Evolutionary conservation across 2,888 invertebrate genomes (phyloP), one percentile per base, ranked within the genome.

Genomic region (Acrobasis repandana): DNA sequence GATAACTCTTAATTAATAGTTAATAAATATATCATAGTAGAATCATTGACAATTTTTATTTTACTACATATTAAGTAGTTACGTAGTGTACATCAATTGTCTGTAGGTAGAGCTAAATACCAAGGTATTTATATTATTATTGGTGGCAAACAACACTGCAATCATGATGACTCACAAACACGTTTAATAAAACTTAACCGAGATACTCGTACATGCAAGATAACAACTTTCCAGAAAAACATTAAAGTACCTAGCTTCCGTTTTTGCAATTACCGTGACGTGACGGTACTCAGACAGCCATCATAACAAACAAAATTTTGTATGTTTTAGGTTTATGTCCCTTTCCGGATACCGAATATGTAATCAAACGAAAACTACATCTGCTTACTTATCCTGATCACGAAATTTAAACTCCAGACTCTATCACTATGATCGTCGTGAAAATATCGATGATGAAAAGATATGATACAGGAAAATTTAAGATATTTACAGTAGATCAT

Each of bases 161-260:
- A 56, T 56, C 36, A 38, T 56, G 56, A 38, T 56, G 56, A 56
- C n/a, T 56, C 56, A 56, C 28, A 14, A 56, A 16, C 46, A 38
- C 18, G 28, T 56, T 33, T 2, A 16, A 48, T 15, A 38, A 14
- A 56, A 56, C 43, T 43, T 28, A 50, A 14, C 50, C 28, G 43
- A 56, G 16, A 56, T 14, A 51, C 14, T 14, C 28, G 33, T 51
- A 48, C 18, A 51, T 11, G 18, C 33, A 51, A 34, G 20, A 34
- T 34, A 52, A 34, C 34, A 34, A 52, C 48, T 48, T 18, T 18
- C 9, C 48, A 20, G 48, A 48, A 48, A 48, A 48, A 48, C 9
- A 48, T 48, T 28, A 20, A 48, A 1, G 18, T 16, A 14, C 2
- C 11, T 38, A 43, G n/a, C n/a, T n/a, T n/a, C 43, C 14, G 43